A percentile compares a stretch with the other conserved stretches of the same genome.
These are phyloP conservation scores for Lucinisca nassula DNA, from an alignment of 2,888 invertebrate genomes.

Conservation along the genomic window DNA sequence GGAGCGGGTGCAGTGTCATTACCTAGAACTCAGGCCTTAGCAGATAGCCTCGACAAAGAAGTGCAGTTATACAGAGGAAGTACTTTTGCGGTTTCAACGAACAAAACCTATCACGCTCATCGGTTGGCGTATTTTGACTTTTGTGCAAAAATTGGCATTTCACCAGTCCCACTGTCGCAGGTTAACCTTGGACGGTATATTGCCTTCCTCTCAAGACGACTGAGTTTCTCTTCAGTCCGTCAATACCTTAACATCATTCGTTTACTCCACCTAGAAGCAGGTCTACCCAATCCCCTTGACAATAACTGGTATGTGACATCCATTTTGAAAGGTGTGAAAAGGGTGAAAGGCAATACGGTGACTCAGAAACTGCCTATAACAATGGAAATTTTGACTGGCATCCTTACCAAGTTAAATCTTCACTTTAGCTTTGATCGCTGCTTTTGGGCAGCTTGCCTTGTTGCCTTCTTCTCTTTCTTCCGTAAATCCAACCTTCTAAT, in stretches of 20 bases:
- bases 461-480: constrained; percentile 36
- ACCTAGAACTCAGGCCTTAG: too few relatives aligned
- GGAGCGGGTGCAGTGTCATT: too few relatives aligned
- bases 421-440: background rate
- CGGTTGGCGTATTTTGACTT: background rate
- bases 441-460: too few relatives aligned
- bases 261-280: too few relatives aligned
- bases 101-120: too few relatives aligned
- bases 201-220: background rate
- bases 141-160: background rate
- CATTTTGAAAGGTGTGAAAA: constrained; percentile 21
- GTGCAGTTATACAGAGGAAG: too few relatives aligned
- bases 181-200: background rate
- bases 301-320: constrained; percentile 5
- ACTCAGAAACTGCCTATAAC: constrained; percentile 32
- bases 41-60: too few relatives aligned
- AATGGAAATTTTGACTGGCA: background rate
- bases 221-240: background rate
- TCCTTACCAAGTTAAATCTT: background rate
- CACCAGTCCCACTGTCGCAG: background rate
- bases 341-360: constrained; percentile 5
- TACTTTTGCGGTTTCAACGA: too few relatives aligned
- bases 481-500: constrained; percentile 24
- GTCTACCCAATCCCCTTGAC: background rate
- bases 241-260: background rate